Conservation (phyloP, 2,888 invertebrate genomes). For the Erebia epiphron region DNA sequence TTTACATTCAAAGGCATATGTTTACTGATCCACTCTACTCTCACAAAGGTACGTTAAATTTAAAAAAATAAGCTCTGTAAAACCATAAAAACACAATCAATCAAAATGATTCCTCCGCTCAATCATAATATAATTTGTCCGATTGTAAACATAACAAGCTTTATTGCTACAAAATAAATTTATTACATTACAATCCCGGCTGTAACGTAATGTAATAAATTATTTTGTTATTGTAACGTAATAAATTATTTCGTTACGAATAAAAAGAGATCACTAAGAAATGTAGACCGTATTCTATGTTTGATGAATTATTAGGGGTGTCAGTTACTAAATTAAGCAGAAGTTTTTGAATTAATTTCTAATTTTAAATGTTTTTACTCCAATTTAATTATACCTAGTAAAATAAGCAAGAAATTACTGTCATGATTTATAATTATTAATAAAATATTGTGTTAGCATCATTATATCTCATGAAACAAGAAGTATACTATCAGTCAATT, state of each 20-base stretch:
- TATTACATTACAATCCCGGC: conserved; percentile 19
- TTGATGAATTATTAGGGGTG: conserved; percentile 21
- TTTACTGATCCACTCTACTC: neutral
- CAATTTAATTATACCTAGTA: no score
- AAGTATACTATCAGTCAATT: no score
- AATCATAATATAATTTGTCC: conserved; percentile 25
- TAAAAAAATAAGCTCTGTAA: neutral
- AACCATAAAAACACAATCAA: conserved; percentile 21
- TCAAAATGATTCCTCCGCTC: conserved; percentile 20
- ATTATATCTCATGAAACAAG: no score
- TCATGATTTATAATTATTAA: no score
- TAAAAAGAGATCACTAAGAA: conserved; percentile 13
- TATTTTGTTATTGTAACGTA: conserved; percentile 2
- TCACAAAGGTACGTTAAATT: neutral
- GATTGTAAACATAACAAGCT: conserved; percentile 26
- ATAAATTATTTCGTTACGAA: conserved; percentile 15
- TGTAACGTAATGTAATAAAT: conserved; percentile 6
- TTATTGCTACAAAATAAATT: conserved; percentile 17
- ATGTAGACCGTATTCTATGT: neutral
- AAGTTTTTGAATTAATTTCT: neutral
- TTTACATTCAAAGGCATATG: neutral
- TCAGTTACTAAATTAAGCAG: neutral
- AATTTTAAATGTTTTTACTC: neutral
- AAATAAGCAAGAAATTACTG: no score
- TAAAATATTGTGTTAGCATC: no score